Percentiles rank a stretch among this genome's conserved stretches.
These are phyloP conservation scores for Sylvietta virens DNA, from an alignment of 2,113 vertebrate species.

Conservation along the genomic window DNA sequence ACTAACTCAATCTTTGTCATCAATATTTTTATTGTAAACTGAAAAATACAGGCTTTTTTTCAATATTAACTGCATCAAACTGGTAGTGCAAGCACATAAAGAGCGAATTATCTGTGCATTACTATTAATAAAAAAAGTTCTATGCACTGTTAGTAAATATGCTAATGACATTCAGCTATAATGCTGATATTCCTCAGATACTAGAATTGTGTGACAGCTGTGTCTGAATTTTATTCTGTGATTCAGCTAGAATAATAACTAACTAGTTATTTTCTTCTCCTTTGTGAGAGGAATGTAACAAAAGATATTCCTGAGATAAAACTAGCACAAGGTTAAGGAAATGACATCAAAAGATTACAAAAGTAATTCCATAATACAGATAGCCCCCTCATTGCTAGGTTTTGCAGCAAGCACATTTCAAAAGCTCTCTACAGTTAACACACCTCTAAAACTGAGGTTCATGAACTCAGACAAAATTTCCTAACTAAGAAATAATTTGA, in stretches of 20 bases:
- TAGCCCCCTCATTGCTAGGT: neutral
- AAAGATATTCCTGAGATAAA: constrained; percentile 18
- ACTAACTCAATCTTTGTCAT: neutral
- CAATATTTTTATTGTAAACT: constrained; percentile 7
- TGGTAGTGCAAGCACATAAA: neutral
- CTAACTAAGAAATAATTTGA: neutral
- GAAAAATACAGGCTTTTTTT: constrained; percentile 8
- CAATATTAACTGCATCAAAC: constrained; percentile 12
- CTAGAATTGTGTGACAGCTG: neutral
- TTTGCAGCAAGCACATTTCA: neutral
- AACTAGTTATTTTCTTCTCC: constrained; percentile 15
- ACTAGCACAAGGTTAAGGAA: constrained; percentile 21
- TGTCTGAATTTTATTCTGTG: constrained; percentile 4
- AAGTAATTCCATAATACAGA: neutral
- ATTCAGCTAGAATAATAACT: constrained; percentile 36
- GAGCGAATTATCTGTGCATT: neutral
- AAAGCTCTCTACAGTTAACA: neutral
- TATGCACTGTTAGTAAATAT: neutral
- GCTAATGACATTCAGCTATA: constrained; percentile 7
- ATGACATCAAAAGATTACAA: neutral
- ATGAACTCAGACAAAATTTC: neutral
- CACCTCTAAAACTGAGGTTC: neutral
- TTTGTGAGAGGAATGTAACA: neutral
- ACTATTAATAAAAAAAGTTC: constrained; percentile 24
- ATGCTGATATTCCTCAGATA: constrained; percentile 31